Evolutionary conservation across 2,888 invertebrate species (phyloP).

Genomic region (Dorcus hopei): DNA sequence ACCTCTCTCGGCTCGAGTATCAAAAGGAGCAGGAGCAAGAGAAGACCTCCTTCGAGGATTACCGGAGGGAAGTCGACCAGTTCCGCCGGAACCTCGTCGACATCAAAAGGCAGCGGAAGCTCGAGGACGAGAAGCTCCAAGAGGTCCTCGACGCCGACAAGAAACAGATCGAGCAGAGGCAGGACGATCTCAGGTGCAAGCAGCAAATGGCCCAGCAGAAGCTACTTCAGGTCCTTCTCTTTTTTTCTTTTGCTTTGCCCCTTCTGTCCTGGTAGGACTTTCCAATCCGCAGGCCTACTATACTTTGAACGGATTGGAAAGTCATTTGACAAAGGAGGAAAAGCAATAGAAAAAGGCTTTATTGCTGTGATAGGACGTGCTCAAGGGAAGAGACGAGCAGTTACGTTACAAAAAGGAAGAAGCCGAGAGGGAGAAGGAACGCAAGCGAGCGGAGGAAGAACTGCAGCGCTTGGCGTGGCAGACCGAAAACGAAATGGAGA

Average conservation of each 20-base stretch:
- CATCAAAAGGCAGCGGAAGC: slow-evolving; percentile 36
- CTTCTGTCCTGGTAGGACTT: no score
- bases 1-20: slow-evolving; percentile 37
- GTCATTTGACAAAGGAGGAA: no score
- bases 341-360: no score
- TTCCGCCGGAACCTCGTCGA: slow-evolving; percentile 41
- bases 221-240: slow-evolving; percentile 31
- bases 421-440: slow-evolving; percentile 34
- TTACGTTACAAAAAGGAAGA: slow-evolving; percentile 36
- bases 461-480: slow-evolving; percentile 36
- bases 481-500: slow-evolving; percentile 39
- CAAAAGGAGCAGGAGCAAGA: slow-evolving; percentile 35
- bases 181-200: slow-evolving; percentile 41
- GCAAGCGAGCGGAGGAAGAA: slow-evolving; percentile 43
- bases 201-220: slow-evolving; percentile 36
- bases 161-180: slow-evolving; percentile 36
- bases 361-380: slow-evolving; percentile 33
- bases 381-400: slow-evolving; percentile 42
- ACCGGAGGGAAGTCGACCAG: slow-evolving; percentile 37
- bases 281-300: no score
- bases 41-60: slow-evolving; percentile 28
- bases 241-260: no score
- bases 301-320: no score
- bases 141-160: slow-evolving; percentile 35
- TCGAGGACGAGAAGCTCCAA: slow-evolving; percentile 39